These are phyloP conservation scores for Drosophila orosa DNA, from an alignment of 1,140 invertebrate genomes.

Conservation along the genomic window DNA sequence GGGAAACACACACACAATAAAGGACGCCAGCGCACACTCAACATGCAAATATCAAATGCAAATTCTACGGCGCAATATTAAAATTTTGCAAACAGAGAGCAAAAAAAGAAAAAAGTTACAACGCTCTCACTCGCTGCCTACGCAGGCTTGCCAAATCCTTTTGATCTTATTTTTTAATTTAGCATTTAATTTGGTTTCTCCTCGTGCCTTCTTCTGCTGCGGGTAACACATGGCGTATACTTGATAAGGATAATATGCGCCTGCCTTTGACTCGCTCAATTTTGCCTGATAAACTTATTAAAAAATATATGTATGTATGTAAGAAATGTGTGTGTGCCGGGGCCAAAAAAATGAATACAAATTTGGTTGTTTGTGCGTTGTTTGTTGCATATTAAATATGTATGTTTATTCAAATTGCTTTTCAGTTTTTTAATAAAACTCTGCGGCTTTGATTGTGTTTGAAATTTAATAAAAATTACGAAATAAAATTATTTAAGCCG, in stretches of 20 bases:
- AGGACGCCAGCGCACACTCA: conserved; percentile 44
- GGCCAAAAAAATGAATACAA: conserved; percentile 50
- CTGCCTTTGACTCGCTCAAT: conserved; percentile 47
- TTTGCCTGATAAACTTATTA: conserved; percentile 65
- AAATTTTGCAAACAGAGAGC: conserved; percentile 21
- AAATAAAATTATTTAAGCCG: conserved; percentile 4
- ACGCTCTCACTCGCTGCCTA: conserved; percentile 15
- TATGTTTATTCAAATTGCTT: conserved; percentile 31
- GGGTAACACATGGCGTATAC: conserved; percentile 75
- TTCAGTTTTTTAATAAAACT: conserved; percentile 42
- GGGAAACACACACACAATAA: conserved; percentile 46
- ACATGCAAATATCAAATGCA: conserved; percentile 79
- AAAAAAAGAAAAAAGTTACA: conserved; percentile 17
- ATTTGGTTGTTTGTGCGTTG: conserved; percentile 26
- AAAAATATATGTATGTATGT: conserved; percentile 37
- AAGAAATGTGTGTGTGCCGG: background rate
- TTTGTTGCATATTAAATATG: conserved; percentile 59
- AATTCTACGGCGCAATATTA: conserved; percentile 73
- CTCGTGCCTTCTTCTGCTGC: conserved; percentile 14
- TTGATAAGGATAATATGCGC: conserved; percentile 49
- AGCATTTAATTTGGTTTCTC: conserved; percentile 65
- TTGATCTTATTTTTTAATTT: conserved; percentile 80
- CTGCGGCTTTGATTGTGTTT: conserved; percentile 30
- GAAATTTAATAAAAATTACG: conserved; percentile 25
- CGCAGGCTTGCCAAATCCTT: conserved; percentile 63